Evolutionary conservation across 2,888 invertebrate genomes (phyloP), one percentile per base, ranked within the genome.

Genomic region (Orchesella flavescens): DNA sequence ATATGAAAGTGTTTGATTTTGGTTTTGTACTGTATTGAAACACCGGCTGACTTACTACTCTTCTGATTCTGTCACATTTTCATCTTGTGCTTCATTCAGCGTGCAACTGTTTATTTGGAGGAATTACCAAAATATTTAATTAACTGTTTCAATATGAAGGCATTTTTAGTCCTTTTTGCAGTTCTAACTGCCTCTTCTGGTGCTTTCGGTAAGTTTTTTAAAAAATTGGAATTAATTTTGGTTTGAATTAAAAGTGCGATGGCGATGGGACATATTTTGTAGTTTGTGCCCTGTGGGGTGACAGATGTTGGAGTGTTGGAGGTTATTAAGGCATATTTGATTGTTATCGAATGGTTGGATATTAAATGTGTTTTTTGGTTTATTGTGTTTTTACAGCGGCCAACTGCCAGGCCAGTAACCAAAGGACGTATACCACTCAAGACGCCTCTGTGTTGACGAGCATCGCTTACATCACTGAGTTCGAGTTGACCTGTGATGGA

Each of bases 381-480:
- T 63, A 21, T 61, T 23, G 61, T 23, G 43, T 1, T 44, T 44
- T 13, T 53, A 5, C 7, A 76, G 82, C 65, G 21, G 66, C 57
- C 23, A 80, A 46, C 9, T 84, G 85, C 61, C 49, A 94, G 91
- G 93, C 94, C 13, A 92, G 93, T 81, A 72, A 90, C n/a, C 93
- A 95, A n/a, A 93, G 93, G 74, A 93, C 94, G 0, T 98, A 97
- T 91, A 96, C 97, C 66, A 97, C 97, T 19, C 93, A 94, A 90
- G 98, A 99, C 92, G 96, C 96, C 0, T 96, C 97, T 68, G 93
- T 98, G 85, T 94, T 98, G 13, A 94, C 95, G 86, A 95, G 93
- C 90, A 95, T 98, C 87, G 97, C 97, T 0, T 96, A 96, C 90
- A 94, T 98, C 89, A 94, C 95, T 15, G 97, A 98, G 91, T 97